A percentile compares a stretch with the other conserved stretches of the same genome.
Evolutionary conservation across 2,113 vertebrate species (phyloP).

Genomic region (Blennius ocellaris): DNA sequence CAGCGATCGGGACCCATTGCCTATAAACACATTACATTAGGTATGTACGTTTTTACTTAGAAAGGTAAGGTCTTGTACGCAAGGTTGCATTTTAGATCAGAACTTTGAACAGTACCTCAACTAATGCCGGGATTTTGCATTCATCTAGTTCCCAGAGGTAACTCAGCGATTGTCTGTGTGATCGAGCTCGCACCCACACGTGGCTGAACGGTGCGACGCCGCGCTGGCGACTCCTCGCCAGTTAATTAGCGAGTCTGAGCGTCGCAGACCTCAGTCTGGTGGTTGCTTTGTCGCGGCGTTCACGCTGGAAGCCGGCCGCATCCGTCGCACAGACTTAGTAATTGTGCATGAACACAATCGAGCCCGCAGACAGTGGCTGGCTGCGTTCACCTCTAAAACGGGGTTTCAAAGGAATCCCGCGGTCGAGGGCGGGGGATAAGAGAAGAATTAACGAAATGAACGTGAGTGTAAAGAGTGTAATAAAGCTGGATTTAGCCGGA

Average conservation of each 20-base stretch:
- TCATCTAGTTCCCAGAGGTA: not conserved
- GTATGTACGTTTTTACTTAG: too few species aligned
- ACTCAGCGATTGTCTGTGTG: not conserved
- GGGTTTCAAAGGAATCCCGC: conserved; percentile 2
- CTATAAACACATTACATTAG: too few species aligned
- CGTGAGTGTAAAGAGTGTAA: not conserved
- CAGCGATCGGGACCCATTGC: too few species aligned
- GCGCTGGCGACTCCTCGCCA: conserved; percentile 21
- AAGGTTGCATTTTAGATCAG: too few species aligned
- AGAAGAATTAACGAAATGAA: not conserved
- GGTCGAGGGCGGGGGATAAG: not conserved
- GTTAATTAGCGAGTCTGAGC: conserved; percentile 63
- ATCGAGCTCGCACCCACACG: conserved; percentile 47
- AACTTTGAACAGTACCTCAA: too few species aligned
- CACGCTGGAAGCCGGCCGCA: conserved; percentile 42
- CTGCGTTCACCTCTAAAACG: conserved; percentile 9
- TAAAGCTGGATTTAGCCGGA: not conserved
- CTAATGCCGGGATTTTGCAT: not conserved
- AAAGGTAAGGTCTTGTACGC: too few species aligned
- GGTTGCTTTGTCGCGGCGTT: conserved; percentile 56
- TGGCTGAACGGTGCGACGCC: conserved; percentile 39
- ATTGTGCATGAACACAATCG: conserved; percentile 36
- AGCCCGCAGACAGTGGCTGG: not conserved
- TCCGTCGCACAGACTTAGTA: conserved; percentile 30
- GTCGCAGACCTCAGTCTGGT: conserved; percentile 62